Evolutionary conservation across 2,888 invertebrate genomes (phyloP).

Genomic region (Deilephila elpenor): DNA sequence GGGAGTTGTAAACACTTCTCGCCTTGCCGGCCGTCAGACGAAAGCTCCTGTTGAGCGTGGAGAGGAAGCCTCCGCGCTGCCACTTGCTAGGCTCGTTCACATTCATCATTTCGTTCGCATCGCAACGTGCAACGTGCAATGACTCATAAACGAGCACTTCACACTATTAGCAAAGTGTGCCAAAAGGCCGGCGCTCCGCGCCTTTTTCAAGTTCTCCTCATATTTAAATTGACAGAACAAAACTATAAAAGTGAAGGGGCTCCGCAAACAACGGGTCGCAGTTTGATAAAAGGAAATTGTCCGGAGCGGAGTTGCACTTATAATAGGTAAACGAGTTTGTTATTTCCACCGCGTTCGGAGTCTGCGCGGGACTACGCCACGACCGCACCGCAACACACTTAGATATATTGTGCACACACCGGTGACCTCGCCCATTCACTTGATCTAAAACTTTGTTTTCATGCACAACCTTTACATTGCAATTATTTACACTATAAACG

Average conservation of each 20-base stretch:
- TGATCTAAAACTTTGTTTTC: conserved; percentile 53
- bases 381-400: conserved; percentile 44
- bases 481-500: conserved; percentile 51
- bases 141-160: conserved; percentile 70
- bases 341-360: conserved; percentile 60
- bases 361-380: conserved; percentile 63
- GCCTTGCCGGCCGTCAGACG: conserved; percentile 70
- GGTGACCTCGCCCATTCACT: conserved; percentile 72
- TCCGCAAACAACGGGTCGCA: conserved; percentile 44
- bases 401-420: conserved; percentile 43
- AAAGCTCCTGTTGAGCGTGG: conserved; percentile 78
- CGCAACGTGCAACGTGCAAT: conserved; percentile 58
- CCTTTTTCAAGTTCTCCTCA: conserved; percentile 48
- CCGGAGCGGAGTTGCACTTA: conserved; percentile 45
- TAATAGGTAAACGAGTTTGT: conserved; percentile 56
- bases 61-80: conserved; percentile 79
- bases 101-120: conserved; percentile 79
- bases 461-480: conserved; percentile 50
- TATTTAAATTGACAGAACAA: conserved; percentile 46
- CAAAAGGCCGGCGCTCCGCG: conserved; percentile 65
- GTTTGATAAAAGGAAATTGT: conserved; percentile 43
- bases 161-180: conserved; percentile 64
- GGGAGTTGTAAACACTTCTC: conserved; percentile 60
- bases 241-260: conserved; percentile 44
- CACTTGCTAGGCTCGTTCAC: conserved; percentile 75